Evolutionary conservation across 2,797 vertebrate species (phyloP), one percentile per base, ranked within the genome.

Genomic region (Paratrypauchen microcephalus): DNA sequence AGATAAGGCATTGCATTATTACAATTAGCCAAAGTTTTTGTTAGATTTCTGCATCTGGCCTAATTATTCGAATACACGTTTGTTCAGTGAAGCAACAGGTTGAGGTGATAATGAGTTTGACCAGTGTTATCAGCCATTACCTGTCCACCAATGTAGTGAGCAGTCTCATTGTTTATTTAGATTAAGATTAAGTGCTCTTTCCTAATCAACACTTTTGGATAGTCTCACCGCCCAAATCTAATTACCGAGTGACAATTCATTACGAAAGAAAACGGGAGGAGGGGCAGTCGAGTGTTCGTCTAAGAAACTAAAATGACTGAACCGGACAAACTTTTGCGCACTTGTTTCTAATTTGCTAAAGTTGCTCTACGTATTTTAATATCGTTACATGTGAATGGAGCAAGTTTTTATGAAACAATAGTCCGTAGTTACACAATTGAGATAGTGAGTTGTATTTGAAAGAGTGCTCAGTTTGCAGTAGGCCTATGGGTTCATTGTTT

Each of bases 191-290:
- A 86, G 83, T 81, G 78, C 80, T 87, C 80, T 87, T 66, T 75
- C 84, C 89, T 92, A 92, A 94, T 94, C 93, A 93, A 94, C 94
- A 92, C 92, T 90, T 92, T 87, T 89, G 79, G 83, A 93, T 89
- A 89, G 93, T 91, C 92, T 92, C 94, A 92, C 90, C 93, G 88
- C 93, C 83, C 75, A 95, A 97, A 98, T 97, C 94, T 94, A 96
- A 96, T 95, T 95, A 97, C 90, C 90, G 89, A 85, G 87, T 84
- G 87, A 89, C 93, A 91, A 93, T 95, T 96, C 95, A 95, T 97
- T 88, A 91, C 72, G 48, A 89, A 87, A 89, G 89, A 92, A 93
- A 74, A 36, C 6, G 7, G 58, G 28, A 60, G 57, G 57, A 32
- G 28, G 28, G 18, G 58, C 4, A 36, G 16, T 4, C 28, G 26